Evolutionary conservation across 2,797 vertebrate species (phyloP).

Genomic region (Gephyroberyx darwinii): DNA sequence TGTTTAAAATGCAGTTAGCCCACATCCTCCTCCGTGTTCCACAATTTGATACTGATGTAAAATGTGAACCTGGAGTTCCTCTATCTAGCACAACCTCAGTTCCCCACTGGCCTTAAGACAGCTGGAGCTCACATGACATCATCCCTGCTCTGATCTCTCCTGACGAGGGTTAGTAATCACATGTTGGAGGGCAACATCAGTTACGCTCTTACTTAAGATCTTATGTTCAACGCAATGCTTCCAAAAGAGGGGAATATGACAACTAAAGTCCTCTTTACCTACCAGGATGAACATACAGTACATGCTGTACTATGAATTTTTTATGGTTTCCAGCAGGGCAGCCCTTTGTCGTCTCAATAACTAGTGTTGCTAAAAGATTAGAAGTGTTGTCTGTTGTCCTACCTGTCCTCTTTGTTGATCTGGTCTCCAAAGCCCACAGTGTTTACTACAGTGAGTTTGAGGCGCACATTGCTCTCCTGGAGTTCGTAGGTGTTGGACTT

Average conservation of each 20-base stretch:
- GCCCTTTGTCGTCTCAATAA: no score
- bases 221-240: constrained; percentile 11
- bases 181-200: constrained; percentile 7
- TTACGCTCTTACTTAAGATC: constrained; percentile 14
- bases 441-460: constrained; percentile 95
- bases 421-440: constrained; percentile 96
- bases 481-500: constrained; percentile 95
- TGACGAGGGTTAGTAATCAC: constrained; percentile 20
- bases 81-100: constrained; percentile 20
- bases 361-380: no score
- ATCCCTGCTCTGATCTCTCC: constrained; percentile 18
- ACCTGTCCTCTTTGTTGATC: constrained; percentile 99
- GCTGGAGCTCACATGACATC: constrained; percentile 24
- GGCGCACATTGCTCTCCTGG: constrained; percentile 94
- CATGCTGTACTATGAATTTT: no score
- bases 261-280: neutral
- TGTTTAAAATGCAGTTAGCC: constrained; percentile 3
- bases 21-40: constrained; percentile 6
- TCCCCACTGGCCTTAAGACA: neutral
- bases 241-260: neutral
- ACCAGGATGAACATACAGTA: no score
- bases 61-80: constrained; percentile 16
- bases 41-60: constrained; percentile 23
- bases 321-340: no score
- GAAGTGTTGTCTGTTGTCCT: constrained; percentile 13